Evolutionary conservation across 2,888 invertebrate species (phyloP), one percentile per base, ranked within the genome.

Genomic region (Apamea monoglypha): DNA sequence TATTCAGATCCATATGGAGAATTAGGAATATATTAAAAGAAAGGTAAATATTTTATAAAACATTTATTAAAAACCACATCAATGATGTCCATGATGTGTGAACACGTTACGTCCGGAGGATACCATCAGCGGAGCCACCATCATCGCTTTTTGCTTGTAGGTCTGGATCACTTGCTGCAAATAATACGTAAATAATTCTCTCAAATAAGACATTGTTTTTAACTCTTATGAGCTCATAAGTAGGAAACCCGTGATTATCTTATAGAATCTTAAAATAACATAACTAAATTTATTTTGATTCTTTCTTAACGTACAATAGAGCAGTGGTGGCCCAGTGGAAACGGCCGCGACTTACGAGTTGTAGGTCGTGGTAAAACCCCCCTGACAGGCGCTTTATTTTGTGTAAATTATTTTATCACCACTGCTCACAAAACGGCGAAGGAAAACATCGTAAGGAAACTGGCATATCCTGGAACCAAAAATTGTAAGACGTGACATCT

Each of bases 91-190:
- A 70, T 69, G 77, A 29, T 82, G 70, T 7, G 74, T 8, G 75
- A 83, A 73, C 61, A 92, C 89, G 14, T 92, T 90, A 84, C 96
- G 93, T 66, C 95, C 94, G 66, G 96, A 93, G 0, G 96, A 93
- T 21, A 97, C 95, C 77, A 97, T 94, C 12, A 97, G 94, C 3
- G 97, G 96, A 1, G 96, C 94, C 81, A 95, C 94, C 95, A 96
- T 94, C 97, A 95, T 96, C 56, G 95, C 94, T 90, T 98, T 98
- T 89, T 97, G 97, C 91, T 98, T 98, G 80, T 98, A 97, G 6
- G 97, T 97, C 82, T 98, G 97, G 70, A 98, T 97, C 25, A 98
- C 97, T 97, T 98, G 98, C 98, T 98, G 95, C 47, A 97, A 97
- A 73, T 44, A 71, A 67, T 71, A 73, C 14, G 7, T 80, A n/a